Evolutionary conservation across 2,797 vertebrate genomes (phyloP).

Genomic region (Aselliscus stoliczkanus): DNA sequence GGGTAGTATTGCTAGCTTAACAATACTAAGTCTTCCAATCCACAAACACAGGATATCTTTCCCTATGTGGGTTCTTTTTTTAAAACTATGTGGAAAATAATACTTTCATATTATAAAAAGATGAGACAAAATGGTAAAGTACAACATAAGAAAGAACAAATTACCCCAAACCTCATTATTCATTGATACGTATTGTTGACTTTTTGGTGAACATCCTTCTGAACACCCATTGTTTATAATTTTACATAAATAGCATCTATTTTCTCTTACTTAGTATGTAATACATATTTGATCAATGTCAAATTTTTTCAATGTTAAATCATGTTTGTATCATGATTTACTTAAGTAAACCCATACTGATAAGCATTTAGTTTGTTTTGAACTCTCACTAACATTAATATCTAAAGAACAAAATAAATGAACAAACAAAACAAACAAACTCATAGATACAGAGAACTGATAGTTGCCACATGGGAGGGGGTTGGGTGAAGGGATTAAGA

Average conservation of each 20-base stretch:
- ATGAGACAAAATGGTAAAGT: neutral
- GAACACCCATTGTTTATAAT: neutral
- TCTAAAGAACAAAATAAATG: no score
- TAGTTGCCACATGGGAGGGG: no score
- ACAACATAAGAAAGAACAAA: neutral
- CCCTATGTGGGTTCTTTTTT: neutral
- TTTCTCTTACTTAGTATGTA: neutral
- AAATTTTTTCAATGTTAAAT: constrained; percentile 25
- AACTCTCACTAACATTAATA: neutral
- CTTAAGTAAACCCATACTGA: neutral
- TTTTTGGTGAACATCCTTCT: neutral
- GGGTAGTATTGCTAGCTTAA: neutral
- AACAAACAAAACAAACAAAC: no score
- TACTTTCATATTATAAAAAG: neutral
- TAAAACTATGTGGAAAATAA: neutral
- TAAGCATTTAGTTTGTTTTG: constrained; percentile 15
- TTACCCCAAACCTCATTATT: neutral
- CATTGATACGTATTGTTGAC: neutral
- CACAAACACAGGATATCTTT: neutral
- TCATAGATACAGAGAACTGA: no score
- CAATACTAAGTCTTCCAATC: neutral
- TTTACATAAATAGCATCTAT: neutral
- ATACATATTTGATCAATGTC: neutral
- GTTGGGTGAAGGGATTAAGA: no score
- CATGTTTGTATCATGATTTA: constrained; percentile 6